Percentiles rank a stretch among this genome's conserved stretches.
These are phyloP conservation scores for Sclerodermus sp. DNA, from an alignment of 2,888 invertebrate species.

Conservation along the genomic window DNA sequence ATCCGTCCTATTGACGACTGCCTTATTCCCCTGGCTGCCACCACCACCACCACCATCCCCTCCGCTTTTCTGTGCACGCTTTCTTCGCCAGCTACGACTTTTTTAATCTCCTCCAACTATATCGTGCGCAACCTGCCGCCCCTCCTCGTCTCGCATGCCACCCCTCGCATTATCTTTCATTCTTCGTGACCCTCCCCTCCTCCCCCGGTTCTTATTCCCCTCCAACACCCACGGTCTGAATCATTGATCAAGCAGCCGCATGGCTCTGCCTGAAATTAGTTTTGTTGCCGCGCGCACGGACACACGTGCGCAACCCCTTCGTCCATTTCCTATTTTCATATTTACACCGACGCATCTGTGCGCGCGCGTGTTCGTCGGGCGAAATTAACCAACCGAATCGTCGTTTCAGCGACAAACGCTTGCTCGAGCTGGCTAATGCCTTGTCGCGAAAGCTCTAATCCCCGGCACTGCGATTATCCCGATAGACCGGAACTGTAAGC, in stretches of 20 bases:
- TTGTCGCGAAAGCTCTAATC: too few relatives aligned
- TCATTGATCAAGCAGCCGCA: constrained; percentile 9
- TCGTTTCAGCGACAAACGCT: too few relatives aligned
- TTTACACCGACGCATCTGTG: too few relatives aligned
- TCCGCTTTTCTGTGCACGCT: neutral
- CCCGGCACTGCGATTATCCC: too few relatives aligned
- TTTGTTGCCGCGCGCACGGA: constrained; percentile 39
- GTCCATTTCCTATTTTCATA: too few relatives aligned
- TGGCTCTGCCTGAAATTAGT: constrained; percentile 35
- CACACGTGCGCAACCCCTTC: too few relatives aligned
- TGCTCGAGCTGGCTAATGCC: too few relatives aligned
- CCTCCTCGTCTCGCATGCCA: neutral
- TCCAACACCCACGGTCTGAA: neutral
- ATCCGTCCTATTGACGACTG: neutral
- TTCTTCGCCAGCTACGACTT: neutral
- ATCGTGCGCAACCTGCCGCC: too few relatives aligned
- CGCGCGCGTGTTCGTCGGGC: too few relatives aligned
- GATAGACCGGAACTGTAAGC: too few relatives aligned
- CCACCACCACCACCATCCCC: neutral
- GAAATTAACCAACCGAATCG: too few relatives aligned
- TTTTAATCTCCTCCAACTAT: constrained; percentile 4
- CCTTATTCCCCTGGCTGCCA: neutral
- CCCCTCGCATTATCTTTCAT: neutral
- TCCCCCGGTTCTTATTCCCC: neutral
- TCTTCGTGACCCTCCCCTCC: neutral